Evolutionary conservation across 1,140 invertebrate species (phyloP).

Genomic region (Odontomachus brunneus): DNA sequence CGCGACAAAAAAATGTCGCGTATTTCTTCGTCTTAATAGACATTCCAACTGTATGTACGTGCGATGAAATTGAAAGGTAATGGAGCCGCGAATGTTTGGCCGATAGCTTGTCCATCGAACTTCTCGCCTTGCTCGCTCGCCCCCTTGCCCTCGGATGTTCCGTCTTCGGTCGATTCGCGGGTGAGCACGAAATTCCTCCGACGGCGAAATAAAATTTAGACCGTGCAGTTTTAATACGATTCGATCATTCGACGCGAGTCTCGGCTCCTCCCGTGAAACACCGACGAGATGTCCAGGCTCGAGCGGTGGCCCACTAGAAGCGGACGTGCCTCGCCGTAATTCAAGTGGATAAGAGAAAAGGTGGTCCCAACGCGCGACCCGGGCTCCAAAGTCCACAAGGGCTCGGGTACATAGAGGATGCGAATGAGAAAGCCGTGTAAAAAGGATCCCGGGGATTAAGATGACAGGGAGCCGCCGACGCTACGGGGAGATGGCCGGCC

Average conservation of each 20-base stretch:
- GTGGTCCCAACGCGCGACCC: conserved; percentile 51
- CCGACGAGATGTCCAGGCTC: conserved; percentile 74
- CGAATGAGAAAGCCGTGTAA: conserved; percentile 77
- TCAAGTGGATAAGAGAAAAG: conserved; percentile 79
- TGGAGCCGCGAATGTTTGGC: too few relatives aligned
- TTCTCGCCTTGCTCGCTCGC: too few relatives aligned
- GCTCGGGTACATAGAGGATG: conserved; percentile 71
- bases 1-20: too few relatives aligned
- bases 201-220: conserved; percentile 64
- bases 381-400: conserved; percentile 71
- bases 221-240: conserved; percentile 74
- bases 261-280: conserved; percentile 66
- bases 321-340: conserved; percentile 80
- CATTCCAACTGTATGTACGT: too few relatives aligned
- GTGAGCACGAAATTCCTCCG: conserved; percentile 21
- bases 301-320: conserved; percentile 65
- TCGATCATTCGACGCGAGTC: conserved; percentile 62
- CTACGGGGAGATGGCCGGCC: conserved; percentile 59
- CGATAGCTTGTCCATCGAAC: too few relatives aligned
- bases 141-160: neutral
- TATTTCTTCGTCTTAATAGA: too few relatives aligned
- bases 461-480: conserved; percentile 72
- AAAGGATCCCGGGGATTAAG: conserved; percentile 79
- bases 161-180: neutral
- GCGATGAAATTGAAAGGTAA: too few relatives aligned